A percentile compares a stretch with the other conserved stretches of the same genome.
phyloP scores from a whole-genome alignment of 2,797 vertebrate genomes.

The Lepilemur ruficaudatus region DNA sequence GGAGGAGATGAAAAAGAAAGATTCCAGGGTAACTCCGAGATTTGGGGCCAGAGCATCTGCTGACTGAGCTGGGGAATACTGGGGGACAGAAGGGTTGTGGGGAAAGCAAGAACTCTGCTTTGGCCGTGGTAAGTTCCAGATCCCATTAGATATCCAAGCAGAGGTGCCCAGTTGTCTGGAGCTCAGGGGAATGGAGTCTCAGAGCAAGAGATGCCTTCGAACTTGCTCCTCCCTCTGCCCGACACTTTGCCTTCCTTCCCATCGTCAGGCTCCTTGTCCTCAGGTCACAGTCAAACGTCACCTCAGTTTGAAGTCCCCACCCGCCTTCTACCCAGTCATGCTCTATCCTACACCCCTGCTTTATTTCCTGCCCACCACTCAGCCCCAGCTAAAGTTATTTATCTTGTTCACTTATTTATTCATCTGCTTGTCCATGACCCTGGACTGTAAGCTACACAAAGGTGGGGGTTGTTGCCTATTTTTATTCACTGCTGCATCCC shows the following conservation, averaged over 20 bases:
- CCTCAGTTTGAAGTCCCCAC: neutral
- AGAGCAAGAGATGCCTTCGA: constrained; percentile 21
- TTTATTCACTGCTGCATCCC: neutral
- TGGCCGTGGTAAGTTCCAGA: neutral
- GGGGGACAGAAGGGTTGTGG: neutral
- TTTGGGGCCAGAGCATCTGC: neutral
- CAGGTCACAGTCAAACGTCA: neutral
- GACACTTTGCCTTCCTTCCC: neutral
- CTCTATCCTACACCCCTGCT: neutral
- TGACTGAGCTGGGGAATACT: neutral
- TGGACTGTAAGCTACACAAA: neutral
- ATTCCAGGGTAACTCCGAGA: neutral
- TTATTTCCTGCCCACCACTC: neutral
- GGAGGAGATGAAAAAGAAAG: neutral
- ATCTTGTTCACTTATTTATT: neutral
- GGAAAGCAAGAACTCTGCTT: neutral
- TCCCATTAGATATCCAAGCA: neutral
- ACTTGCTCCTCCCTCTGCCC: neutral
- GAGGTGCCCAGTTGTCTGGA: neutral
- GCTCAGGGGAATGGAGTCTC: neutral
- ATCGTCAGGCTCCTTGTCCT: neutral
- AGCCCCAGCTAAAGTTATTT: neutral
- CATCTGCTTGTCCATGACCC: neutral
- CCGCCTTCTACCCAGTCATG: neutral
- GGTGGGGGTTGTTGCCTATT: neutral